Conservation (phyloP, 2,797 vertebrate species). For the Fistularia tabacaria region DNA sequence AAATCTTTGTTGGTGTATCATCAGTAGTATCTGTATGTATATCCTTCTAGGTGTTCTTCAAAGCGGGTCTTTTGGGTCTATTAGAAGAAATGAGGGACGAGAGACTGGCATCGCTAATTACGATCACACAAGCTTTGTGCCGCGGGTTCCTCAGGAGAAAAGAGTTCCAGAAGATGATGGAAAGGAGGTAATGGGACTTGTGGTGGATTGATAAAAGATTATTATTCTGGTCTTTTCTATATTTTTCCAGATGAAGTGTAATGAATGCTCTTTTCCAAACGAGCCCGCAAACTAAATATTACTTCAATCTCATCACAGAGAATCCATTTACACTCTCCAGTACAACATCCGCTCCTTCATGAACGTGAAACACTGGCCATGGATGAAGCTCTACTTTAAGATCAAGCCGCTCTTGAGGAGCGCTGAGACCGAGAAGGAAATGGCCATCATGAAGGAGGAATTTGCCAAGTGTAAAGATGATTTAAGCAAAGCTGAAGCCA, state of each 20-base stretch:
- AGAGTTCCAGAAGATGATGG: slow-evolving; percentile 76
- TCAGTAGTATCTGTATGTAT: slow-evolving; percentile 46
- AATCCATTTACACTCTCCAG: slow-evolving; percentile 81
- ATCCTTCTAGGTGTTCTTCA: slow-evolving; percentile 77
- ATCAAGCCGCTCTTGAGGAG: slow-evolving; percentile 86
- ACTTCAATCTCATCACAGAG: slow-evolving; percentile 54
- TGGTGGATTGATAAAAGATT: neutral
- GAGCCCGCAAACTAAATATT: too few relatives aligned
- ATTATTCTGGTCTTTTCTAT: neutral
- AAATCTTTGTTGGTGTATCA: neutral
- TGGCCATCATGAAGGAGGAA: slow-evolving; percentile 81
- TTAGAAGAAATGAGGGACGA: slow-evolving; percentile 83
- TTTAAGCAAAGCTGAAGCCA: slow-evolving; percentile 78
- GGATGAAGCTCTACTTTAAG: slow-evolving; percentile 91
- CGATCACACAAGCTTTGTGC: slow-evolving; percentile 75
- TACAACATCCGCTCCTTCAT: slow-evolving; percentile 85
- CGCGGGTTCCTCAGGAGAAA: slow-evolving; percentile 74
- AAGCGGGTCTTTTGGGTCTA: slow-evolving; percentile 78
- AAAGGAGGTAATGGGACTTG: slow-evolving; percentile 64
- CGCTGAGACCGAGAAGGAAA: slow-evolving; percentile 86
- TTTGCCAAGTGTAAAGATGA: slow-evolving; percentile 75
- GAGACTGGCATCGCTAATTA: slow-evolving; percentile 75
- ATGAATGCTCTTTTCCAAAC: neutral
- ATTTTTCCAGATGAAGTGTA: too few relatives aligned
- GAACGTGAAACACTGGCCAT: slow-evolving; percentile 88